A percentile compares a stretch with the other conserved stretches of the same genome.
These are phyloP conservation scores for Sternotherus odoratus DNA, from an alignment of 2,797 vertebrate genomes.

Conservation along the genomic window DNA sequence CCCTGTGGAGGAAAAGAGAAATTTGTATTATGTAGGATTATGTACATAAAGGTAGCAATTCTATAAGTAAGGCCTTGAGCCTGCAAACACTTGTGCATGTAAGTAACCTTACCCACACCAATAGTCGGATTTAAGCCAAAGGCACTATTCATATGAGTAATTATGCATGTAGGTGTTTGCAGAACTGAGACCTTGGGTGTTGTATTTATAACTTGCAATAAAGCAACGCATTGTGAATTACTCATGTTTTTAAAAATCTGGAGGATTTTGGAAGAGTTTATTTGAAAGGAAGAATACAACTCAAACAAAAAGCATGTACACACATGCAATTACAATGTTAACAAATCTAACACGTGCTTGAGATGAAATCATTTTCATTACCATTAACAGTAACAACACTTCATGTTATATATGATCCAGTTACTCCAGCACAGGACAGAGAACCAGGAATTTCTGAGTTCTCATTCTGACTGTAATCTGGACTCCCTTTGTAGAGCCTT, in stretches of 20 bases:
- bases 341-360: not conserved
- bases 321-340: not conserved
- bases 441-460: not conserved
- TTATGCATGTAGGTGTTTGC: accelerated
- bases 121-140: not conserved
- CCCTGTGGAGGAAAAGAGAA: slow-evolving; percentile 83
- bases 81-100: not conserved
- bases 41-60: not conserved
- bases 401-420: not conserved
- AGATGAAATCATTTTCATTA: not conserved
- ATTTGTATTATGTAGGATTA: too few species aligned
- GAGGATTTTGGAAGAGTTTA: not conserved
- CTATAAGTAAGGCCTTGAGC: accelerated
- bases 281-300: not conserved
- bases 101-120: not conserved
- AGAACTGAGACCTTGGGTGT: accelerated
- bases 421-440: not conserved
- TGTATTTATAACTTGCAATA: accelerated
- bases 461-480: not conserved
- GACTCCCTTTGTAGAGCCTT: not conserved
- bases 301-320: not conserved
- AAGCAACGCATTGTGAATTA: not conserved
- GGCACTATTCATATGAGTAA: not conserved
- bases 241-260: not conserved
- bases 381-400: not conserved